These are phyloP conservation scores for Leguminivora glycinivorella DNA, from an alignment of 1,140 invertebrate genomes.

Conservation along the genomic window DNA sequence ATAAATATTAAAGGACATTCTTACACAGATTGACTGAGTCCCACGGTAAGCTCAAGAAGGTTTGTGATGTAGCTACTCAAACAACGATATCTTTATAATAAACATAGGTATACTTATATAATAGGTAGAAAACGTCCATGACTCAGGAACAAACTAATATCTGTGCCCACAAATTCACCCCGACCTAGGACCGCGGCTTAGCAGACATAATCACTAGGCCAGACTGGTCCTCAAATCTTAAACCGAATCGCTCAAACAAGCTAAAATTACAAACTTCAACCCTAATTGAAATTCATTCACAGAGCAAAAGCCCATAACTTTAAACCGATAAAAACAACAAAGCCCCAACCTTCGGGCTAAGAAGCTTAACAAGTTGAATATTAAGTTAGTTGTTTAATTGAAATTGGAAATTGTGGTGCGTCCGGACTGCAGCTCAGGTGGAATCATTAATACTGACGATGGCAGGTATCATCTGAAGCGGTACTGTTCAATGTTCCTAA, in stretches of 20 bases:
- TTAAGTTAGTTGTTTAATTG: background rate
- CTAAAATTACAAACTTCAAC: background rate
- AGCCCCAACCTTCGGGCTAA: background rate
- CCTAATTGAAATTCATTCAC: background rate
- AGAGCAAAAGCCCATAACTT: background rate
- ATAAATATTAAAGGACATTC: no score
- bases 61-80: no score
- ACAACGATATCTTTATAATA: no score
- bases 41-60: no score
- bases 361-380: background rate
- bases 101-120: no score
- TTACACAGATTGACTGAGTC: no score
- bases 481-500: background rate
- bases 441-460: background rate
- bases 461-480: background rate
- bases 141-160: no score
- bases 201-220: no score
- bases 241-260: background rate
- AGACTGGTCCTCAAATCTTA: no score
- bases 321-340: conserved; percentile 12
- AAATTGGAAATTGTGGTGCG: conserved; percentile 1
- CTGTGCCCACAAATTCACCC: no score
- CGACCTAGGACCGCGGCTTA: no score
- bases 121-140: no score
- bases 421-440: background rate